phyloP scores from a whole-genome alignment of 2,113 vertebrate genomes.

The Tychaedon coryphoeus region DNA sequence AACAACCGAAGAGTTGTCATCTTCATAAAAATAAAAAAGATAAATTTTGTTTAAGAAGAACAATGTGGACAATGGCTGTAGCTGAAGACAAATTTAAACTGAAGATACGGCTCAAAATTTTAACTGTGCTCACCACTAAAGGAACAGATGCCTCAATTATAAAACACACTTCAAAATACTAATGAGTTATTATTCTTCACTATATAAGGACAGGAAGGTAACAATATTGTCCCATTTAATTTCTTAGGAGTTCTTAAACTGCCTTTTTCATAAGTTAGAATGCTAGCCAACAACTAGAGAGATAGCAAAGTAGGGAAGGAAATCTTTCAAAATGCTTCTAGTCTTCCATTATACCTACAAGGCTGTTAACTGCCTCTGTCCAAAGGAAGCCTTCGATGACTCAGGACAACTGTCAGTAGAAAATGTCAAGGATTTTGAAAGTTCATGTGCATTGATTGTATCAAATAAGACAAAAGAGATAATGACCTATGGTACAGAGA shows the following conservation, averaged over 20 bases:
- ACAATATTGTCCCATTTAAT: background rate
- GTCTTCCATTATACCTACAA: background rate
- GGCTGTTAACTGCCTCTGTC: background rate
- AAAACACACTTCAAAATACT: background rate
- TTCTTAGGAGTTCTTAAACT: background rate
- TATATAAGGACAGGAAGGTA: background rate
- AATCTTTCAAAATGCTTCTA: background rate
- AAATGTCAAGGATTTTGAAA: background rate
- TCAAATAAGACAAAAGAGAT: background rate
- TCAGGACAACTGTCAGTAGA: background rate
- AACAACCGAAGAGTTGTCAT: background rate
- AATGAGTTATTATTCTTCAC: background rate
- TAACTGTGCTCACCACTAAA: background rate
- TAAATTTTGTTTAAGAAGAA: background rate
- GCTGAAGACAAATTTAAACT: background rate
- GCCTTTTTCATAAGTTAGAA: background rate
- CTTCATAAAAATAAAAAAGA: background rate
- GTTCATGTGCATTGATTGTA: background rate
- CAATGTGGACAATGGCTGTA: background rate
- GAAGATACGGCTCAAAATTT: background rate
- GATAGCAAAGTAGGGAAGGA: background rate
- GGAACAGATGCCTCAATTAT: background rate
- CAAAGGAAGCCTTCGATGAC: background rate
- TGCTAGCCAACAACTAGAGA: background rate
- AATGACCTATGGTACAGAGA: background rate